These are phyloP conservation scores for Cynoglossus semilaevis DNA, from an alignment of 2,113 vertebrate species.

Conservation along the genomic window DNA sequence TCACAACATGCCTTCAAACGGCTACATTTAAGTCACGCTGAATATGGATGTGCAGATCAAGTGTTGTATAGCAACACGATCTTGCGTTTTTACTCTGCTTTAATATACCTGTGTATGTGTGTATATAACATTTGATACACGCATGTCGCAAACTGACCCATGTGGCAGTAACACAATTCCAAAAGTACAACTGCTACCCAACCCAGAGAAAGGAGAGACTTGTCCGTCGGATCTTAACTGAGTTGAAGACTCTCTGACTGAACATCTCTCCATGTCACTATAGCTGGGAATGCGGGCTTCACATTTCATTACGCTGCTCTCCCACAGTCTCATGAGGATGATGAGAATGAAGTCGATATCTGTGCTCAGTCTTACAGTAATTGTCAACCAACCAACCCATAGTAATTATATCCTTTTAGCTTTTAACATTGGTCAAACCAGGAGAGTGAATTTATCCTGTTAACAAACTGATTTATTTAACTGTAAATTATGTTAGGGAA, in stretches of 20 bases:
- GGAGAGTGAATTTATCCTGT: no score
- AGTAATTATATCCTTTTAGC: background rate
- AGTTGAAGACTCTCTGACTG: no score
- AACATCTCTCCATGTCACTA: constrained; percentile 42
- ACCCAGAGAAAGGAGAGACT: constrained; percentile 11
- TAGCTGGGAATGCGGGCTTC: constrained; percentile 16
- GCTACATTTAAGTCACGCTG: background rate
- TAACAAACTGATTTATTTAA: no score
- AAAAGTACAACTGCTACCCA: background rate
- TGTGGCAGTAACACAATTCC: background rate
- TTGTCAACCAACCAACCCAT: constrained; percentile 2
- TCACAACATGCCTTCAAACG: constrained; percentile 25
- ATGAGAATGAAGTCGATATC: constrained; percentile 13
- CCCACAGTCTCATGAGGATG: constrained; percentile 28
- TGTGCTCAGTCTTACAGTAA: constrained; percentile 7
- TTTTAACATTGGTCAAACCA: background rate
- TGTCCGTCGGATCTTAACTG: no score
- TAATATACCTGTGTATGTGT: no score
- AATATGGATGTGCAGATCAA: no score
- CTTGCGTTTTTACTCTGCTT: no score
- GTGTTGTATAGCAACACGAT: no score
- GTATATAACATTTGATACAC: no score
- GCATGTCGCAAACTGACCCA: no score
- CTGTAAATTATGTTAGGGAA: no score
- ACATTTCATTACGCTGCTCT: constrained; percentile 37